Base-by-base conservation (phyloP, 2,113 vertebrate genomes). In the Poeciliopsis prolifica region DNA sequence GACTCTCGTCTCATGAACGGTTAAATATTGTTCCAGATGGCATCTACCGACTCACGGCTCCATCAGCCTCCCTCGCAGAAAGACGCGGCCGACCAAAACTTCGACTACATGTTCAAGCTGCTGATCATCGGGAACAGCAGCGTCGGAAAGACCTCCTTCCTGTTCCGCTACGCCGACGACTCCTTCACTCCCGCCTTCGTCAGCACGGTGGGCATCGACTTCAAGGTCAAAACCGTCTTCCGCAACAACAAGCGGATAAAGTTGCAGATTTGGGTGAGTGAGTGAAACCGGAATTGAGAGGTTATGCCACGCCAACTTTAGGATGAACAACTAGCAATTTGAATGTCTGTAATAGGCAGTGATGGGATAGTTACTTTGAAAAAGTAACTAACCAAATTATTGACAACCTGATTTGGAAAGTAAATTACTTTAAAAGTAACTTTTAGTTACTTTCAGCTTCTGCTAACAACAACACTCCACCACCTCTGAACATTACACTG, bases 41-140 rank as follows among this genome's bases (percentile, higher is more conserved):
- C 96, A 0, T 95, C 96, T 0, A 95, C 74, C 2, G 96, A 97
- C 58, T 92, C 94, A 1, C 89, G 94, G 64, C 86, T 93, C 14
- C 93, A 91, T 83, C 92, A 93, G 82, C 94, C 91, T n/a, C 82
- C 94, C 0, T 87, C 93, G 15, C 94, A 94, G 58, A 96, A 96
- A 82, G 96, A 97, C 4, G 96, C 96, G 0, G 96, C 96, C 0
- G 96, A 98, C 87, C 97, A 97, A 91, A 97, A 96, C 92, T 98
- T 98, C 5, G 96, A 98, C 88, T 97, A 97, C 91, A 98, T 97
- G 97, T 97, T 98, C 88, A 98, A 98, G 77, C 92, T 98, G 72
- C 90, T 98, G 40, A 96, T 97, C 77, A 97, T 97, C 0, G 96
- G 96, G 14, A 97, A 97, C 91, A 97, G 96, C 95, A 97, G 96